Conservation (phyloP, 2,113 vertebrate genomes). For the Gopherus flavomarginatus region DNA sequence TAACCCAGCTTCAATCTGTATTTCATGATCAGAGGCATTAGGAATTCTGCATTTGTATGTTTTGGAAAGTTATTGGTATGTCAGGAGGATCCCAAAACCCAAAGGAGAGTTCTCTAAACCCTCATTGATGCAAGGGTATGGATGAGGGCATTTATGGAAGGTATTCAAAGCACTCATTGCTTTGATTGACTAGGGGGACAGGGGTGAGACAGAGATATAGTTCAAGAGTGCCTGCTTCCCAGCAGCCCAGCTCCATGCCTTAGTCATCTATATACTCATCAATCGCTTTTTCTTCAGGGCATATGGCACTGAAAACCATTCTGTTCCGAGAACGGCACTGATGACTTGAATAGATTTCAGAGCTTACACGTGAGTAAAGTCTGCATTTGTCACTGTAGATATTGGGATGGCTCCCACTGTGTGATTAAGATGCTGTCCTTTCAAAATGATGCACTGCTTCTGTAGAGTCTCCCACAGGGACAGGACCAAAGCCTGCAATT, state of each 20-base stretch:
- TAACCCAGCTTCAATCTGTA: not conserved
- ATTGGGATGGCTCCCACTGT: fast-evolving
- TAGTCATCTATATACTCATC: not conserved
- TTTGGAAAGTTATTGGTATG: not conserved
- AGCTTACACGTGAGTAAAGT: not conserved
- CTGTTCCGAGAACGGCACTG: not conserved
- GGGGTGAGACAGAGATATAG: no score
- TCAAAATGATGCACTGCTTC: not conserved
- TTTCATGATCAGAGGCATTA: not conserved
- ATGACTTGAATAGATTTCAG: not conserved
- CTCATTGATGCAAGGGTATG: not conserved
- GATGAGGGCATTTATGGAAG: not conserved
- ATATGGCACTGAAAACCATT: not conserved
- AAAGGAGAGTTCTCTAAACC: fast-evolving
- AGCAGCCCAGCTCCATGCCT: no score
- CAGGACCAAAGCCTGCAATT: not conserved
- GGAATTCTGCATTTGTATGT: not conserved
- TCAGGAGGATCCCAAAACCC: not conserved
- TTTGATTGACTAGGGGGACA: no score
- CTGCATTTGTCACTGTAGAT: not conserved
- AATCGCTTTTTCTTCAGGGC: not conserved
- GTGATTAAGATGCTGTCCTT: not conserved
- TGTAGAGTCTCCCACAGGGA: not conserved
- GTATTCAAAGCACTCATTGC: not conserved
- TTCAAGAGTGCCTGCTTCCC: no score